phyloP scores from a whole-genome alignment of 2,797 vertebrate species.

The Halcyon smyrnensis region DNA sequence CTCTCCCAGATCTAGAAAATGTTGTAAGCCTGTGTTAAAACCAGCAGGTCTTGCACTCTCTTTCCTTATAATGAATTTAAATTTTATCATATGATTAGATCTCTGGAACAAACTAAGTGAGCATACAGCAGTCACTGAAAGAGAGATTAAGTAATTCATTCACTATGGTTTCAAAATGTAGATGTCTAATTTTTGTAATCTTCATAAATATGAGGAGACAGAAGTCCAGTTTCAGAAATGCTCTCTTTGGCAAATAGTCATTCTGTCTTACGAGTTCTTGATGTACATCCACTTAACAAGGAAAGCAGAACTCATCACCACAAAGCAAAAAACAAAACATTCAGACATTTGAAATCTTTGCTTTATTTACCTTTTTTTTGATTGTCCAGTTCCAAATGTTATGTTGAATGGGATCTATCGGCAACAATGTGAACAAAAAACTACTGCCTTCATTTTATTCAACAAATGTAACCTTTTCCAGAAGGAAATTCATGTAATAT shows the following conservation, averaged over 20 bases:
- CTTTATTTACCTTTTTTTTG: not conserved
- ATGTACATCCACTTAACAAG: not conserved
- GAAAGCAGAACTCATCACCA: not conserved
- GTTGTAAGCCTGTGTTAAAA: not conserved
- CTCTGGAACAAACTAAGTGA: not conserved
- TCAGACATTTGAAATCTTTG: not conserved
- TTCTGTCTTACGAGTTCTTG: not conserved
- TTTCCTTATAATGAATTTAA: not conserved
- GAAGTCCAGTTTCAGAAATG: not conserved
- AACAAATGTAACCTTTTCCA: not conserved
- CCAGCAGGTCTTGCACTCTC: not conserved
- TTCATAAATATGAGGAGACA: constrained; percentile 1
- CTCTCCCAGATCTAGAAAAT: not conserved
- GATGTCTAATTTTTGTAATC: constrained; percentile 31
- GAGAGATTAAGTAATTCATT: constrained; percentile 47
- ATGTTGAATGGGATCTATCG: not conserved
- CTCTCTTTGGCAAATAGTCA: not conserved
- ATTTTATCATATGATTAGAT: not conserved
- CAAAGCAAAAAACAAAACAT: not conserved
- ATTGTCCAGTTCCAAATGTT: not conserved
- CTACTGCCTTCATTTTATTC: not conserved
- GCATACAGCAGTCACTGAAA: not conserved
- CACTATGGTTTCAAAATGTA: constrained; percentile 16
- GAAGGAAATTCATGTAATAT: not conserved
- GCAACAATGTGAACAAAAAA: not conserved